Base-by-base conservation (phyloP, 2,888 invertebrate genomes). In the Drosophila cognata region DNA sequence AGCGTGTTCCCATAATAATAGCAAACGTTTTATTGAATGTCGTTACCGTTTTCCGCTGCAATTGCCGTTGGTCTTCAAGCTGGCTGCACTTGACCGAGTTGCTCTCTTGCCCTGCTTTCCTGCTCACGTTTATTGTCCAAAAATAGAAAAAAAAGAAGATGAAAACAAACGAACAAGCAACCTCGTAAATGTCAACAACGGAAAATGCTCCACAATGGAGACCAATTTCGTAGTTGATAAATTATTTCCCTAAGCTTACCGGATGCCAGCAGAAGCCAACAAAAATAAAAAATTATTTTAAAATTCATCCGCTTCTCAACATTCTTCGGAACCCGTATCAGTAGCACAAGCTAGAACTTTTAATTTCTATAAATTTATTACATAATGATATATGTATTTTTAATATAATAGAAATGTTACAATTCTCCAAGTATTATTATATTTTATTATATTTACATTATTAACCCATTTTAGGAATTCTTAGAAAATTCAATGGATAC, bases 21-120 rank as follows among this genome's bases (percentile, higher is more conserved):
- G 66, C 78, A 82, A 86, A 78, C 89, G 88, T 84, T 86, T 88
- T 89, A 89, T 89, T 88, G 89, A 84, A 89, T 82, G 88, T 76
- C 85, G 74, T 84, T 87, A 69, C 74, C 77, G 55, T 72, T 73
- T 38, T 16, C 25, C 36, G 53, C 18, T 55, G 53, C 35, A 25
- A 18, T 56, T 56, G 56, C 38, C 38, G 4, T 16, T 38, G n/a
- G 51, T 65, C 81, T 66, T 69, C 77, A 29, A 52, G 60, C 58
- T 66, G 66, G 55, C 71, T 79, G 81, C 81, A 79, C 77, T 81
- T 73, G 78, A 76, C 81, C 78, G 56, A 63, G 59, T 59, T 62
- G 72, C 53, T 57, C 53, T 31, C 56, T 61, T 46, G 60, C 29
- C 61, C 57, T 53, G 43, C 29, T 46, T 25, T 46, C 46, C 46